Evolutionary conservation across 2,797 vertebrate species (phyloP).

Genomic region (Momotus momota): DNA sequence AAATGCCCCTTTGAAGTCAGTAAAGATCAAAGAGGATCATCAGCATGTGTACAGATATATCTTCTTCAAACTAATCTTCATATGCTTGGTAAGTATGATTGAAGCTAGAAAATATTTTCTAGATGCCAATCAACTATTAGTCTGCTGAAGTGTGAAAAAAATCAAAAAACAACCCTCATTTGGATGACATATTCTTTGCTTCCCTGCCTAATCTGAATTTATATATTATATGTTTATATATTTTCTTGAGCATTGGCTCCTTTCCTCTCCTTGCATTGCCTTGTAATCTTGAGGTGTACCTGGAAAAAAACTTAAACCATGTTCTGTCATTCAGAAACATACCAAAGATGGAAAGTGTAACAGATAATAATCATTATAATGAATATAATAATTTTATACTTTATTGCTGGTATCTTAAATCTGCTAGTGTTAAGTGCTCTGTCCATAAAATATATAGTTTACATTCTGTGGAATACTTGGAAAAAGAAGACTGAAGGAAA

Average conservation of each 20-base stretch:
- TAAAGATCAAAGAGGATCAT: not conserved
- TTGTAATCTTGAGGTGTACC: not conserved
- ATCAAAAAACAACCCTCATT: not conserved
- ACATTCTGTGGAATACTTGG: not conserved
- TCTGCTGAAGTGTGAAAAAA: not conserved
- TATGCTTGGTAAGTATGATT: not conserved
- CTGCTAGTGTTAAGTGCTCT: not conserved
- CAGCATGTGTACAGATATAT: not conserved
- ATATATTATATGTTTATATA: not conserved
- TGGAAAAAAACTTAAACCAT: not conserved
- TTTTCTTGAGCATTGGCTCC: not conserved
- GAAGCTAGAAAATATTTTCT: not conserved
- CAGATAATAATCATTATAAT: not conserved
- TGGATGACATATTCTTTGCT: not conserved
- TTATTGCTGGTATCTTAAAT: not conserved
- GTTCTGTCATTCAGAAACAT: not conserved
- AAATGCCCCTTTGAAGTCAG: not conserved
- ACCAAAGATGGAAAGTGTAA: not conserved
- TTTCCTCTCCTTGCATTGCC: not conserved
- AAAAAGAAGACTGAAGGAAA: not conserved
- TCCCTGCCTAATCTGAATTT: not conserved
- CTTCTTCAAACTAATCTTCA: not conserved
- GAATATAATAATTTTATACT: not conserved
- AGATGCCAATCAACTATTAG: not conserved
- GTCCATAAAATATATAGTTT: not conserved